Conservation (phyloP, 2,888 invertebrate species). For the Drosophila sordidula region DNA sequence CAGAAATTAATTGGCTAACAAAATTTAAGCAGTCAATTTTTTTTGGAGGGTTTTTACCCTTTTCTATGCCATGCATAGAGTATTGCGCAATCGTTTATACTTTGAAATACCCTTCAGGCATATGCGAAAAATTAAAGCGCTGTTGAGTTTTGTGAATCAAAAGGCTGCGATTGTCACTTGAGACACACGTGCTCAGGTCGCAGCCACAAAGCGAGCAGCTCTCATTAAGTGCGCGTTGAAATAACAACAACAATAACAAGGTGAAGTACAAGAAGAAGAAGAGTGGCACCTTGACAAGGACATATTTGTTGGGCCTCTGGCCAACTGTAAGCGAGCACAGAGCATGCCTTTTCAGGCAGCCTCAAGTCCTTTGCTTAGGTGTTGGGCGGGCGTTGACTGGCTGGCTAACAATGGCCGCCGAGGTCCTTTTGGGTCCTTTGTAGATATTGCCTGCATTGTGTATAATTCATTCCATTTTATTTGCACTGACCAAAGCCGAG, state of each 20-base stretch:
- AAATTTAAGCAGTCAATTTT: too few species aligned
- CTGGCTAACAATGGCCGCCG: conserved; percentile 37
- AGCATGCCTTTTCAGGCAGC: background rate
- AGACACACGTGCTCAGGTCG: conserved; percentile 29
- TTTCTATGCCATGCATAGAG: too few species aligned
- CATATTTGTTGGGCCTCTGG: conserved; percentile 24
- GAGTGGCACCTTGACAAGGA: background rate
- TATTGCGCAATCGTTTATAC: too few species aligned
- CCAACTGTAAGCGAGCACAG: conserved; percentile 13
- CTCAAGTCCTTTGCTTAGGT: conserved; percentile 27
- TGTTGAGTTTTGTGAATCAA: conserved; percentile 26
- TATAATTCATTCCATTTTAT: conserved; percentile 58
- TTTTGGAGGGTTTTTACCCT: too few species aligned
- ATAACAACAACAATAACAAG: conserved; percentile 11
- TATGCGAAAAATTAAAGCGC: background rate
- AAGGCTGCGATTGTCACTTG: conserved; percentile 36
- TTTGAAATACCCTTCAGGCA: too few species aligned
- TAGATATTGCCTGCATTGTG: conserved; percentile 46
- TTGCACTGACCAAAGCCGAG: conserved; percentile 47
- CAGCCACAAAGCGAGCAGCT: conserved; percentile 24
- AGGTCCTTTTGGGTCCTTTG: conserved; percentile 43
- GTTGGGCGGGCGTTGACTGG: background rate
- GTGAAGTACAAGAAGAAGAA: too few species aligned
- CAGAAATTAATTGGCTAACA: too few species aligned
- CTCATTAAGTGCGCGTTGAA: conserved; percentile 42